A percentile compares a stretch with the other conserved stretches of the same genome.
Evolutionary conservation across 2,888 invertebrate genomes (phyloP).

Genomic region (Orthonevra nobilis): DNA sequence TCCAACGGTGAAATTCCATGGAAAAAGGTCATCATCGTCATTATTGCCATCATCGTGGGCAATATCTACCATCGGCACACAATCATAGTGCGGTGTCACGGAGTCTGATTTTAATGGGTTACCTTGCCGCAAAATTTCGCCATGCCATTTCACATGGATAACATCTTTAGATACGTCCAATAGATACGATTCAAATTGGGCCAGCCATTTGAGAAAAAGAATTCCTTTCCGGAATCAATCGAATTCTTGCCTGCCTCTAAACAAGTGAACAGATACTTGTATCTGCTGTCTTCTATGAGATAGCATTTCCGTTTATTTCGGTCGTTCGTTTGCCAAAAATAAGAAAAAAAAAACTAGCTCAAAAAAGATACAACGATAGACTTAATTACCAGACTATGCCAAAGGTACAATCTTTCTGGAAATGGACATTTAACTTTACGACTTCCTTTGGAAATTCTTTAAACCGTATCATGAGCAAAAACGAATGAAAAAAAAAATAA

Average conservation of each 20-base stretch:
- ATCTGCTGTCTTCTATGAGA: too few species aligned
- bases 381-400: conserved; percentile 33
- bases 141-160: not conserved
- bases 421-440: conserved; percentile 50
- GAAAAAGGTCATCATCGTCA: conserved; percentile 33
- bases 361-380: not conserved
- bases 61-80: too few species aligned
- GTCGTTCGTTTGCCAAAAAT: conserved; percentile 12
- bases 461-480: too few species aligned
- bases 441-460: conserved; percentile 63
- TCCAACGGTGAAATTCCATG: conserved; percentile 6
- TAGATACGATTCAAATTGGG: conserved; percentile 32
- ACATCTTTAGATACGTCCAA: conserved; percentile 8
- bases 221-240: conserved; percentile 1
- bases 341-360: too few species aligned
- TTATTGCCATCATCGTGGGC: not conserved
- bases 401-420: not conserved
- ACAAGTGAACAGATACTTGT: too few species aligned
- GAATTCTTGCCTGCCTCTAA: not conserved
- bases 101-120: conserved; percentile 46
- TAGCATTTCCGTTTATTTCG: conserved; percentile 18
- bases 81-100: conserved; percentile 28
- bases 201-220: not conserved
- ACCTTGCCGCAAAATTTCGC: not conserved
- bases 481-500: conserved; percentile 16